A percentile compares a stretch with the other conserved stretches of the same genome.
Evolutionary conservation across 1,140 invertebrate genomes (phyloP).

Genomic region (Papilio aristodemus): DNA sequence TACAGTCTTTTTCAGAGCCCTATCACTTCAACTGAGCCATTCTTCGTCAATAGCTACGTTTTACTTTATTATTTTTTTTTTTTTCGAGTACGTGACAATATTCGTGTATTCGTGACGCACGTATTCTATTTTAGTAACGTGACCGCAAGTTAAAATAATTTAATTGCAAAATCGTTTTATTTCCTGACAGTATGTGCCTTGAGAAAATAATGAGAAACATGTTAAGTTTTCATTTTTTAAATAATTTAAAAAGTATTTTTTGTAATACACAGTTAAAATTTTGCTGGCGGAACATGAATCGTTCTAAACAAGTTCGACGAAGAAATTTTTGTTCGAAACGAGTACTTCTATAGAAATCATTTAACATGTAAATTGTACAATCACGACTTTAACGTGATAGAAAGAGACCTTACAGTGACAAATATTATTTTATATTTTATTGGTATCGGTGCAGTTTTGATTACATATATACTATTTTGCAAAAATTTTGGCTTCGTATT

Average conservation of each 20-base stretch:
- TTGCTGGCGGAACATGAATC: no score
- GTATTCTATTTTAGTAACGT: slow-evolving; percentile 3
- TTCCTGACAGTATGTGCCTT: slow-evolving; percentile 9
- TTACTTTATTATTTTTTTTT: not conserved
- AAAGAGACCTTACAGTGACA: no score
- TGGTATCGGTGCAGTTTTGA: no score
- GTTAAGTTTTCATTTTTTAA: not conserved
- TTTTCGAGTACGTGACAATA: slow-evolving; percentile 9
- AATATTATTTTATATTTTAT: no score
- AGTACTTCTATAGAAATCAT: no score
- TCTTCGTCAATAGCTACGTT: not conserved
- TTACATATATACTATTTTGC: no score
- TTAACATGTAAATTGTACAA: no score
- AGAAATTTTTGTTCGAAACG: no score
- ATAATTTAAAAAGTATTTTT: not conserved
- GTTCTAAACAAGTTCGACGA: no score
- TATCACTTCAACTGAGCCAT: not conserved
- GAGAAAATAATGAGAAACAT: not conserved
- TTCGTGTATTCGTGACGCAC: not conserved
- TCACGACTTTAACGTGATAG: no score
- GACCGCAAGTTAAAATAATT: not conserved
- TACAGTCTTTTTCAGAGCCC: no score
- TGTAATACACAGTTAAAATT: not conserved
- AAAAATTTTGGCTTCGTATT: no score
- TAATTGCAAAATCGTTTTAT: not conserved